Evolutionary conservation across 2,888 invertebrate species (phyloP).

Genomic region (Nasonia oneida): DNA sequence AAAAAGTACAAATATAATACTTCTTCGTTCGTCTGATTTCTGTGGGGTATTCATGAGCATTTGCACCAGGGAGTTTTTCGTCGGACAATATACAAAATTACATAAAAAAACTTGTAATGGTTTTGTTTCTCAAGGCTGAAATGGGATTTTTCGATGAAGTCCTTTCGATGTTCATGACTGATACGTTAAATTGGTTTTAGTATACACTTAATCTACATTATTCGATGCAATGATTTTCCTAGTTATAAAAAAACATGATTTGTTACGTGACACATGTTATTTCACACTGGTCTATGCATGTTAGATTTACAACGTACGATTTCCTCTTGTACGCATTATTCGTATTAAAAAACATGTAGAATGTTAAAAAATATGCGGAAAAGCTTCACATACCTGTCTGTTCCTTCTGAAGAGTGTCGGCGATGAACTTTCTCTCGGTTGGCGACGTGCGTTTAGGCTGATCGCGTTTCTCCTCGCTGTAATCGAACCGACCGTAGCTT

Average conservation of each 20-base stretch:
- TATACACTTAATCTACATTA: not conserved
- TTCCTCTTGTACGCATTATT: slow-evolving; percentile 49
- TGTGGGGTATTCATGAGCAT: not conserved
- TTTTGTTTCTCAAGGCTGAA: not conserved
- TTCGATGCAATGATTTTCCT: not conserved
- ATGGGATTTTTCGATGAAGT: not conserved
- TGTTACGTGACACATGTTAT: slow-evolving; percentile 42
- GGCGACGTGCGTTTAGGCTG: slow-evolving; percentile 75
- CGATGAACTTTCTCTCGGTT: slow-evolving; percentile 75
- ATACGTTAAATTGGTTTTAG: not conserved
- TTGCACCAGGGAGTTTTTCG: not conserved
- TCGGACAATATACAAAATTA: not conserved
- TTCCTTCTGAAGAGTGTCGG: slow-evolving; percentile 75
- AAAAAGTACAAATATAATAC: slow-evolving; percentile 8
- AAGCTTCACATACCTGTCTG: slow-evolving; percentile 71
- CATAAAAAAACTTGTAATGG: not conserved
- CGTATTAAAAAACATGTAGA: slow-evolving; percentile 1
- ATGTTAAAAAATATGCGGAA: not conserved
- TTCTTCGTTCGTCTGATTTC: not conserved
- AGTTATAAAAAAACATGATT: slow-evolving; percentile 1
- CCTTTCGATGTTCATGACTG: not conserved
- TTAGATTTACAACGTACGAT: slow-evolving; percentile 25
- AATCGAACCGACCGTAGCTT: slow-evolving; percentile 70
- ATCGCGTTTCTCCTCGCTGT: slow-evolving; percentile 74
- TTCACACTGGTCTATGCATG: slow-evolving; percentile 15